phyloP scores from a whole-genome alignment of 2,113 vertebrate genomes.

The Odontesthes bonariensis region DNA sequence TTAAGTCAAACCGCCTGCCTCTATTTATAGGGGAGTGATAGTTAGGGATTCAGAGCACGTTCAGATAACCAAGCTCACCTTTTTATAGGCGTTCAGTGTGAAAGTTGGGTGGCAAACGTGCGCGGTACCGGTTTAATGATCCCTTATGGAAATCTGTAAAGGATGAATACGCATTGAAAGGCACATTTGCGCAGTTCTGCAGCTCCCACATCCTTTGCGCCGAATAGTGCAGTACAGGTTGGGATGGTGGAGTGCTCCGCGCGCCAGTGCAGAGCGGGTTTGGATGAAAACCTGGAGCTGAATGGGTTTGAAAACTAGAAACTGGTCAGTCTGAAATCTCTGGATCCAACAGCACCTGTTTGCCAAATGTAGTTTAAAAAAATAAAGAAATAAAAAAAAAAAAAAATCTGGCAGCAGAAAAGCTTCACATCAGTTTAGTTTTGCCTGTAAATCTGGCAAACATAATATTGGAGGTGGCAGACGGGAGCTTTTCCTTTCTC shows the following conservation, averaged over 20 bases:
- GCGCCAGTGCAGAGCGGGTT: conserved; percentile 24
- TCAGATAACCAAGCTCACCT: conserved; percentile 46
- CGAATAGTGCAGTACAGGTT: conserved; percentile 12
- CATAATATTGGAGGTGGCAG: conserved; percentile 25
- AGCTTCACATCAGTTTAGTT: conserved; percentile 10
- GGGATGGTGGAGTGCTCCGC: conserved; percentile 21
- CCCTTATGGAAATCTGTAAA: conserved; percentile 14
- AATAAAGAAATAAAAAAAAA: no score
- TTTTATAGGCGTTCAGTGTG: conserved; percentile 55
- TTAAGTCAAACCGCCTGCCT: conserved; percentile 18
- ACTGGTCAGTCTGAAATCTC: no score
- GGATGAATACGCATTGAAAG: conserved; percentile 20
- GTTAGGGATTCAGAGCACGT: conserved; percentile 75
- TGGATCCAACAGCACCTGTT: no score
- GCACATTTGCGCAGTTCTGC: conserved; percentile 49
- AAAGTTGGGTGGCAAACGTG: conserved; percentile 64
- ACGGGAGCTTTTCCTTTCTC: conserved; percentile 20
- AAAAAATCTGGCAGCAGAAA: no score
- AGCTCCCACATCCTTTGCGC: conserved; percentile 57
- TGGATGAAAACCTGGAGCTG: not conserved
- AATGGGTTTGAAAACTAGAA: not conserved
- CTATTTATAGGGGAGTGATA: conserved; percentile 40
- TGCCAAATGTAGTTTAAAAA: not conserved
- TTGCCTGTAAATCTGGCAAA: not conserved
- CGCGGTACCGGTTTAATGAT: conserved; percentile 12